Base-by-base conservation (phyloP, 2,797 vertebrate species). In the Podargus strigoides region DNA sequence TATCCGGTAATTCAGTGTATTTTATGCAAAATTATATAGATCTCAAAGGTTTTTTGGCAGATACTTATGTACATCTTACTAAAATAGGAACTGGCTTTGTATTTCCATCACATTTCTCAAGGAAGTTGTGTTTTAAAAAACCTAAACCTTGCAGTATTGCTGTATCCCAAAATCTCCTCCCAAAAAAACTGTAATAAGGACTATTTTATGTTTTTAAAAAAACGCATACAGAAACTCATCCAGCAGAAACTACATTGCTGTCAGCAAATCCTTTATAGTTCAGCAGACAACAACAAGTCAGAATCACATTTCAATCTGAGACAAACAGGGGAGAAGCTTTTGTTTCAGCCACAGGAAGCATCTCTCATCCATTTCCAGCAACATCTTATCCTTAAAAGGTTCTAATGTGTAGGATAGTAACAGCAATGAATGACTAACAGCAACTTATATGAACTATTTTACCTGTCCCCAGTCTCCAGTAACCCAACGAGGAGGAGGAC, bases 401-500 rank as follows among this genome's bases (percentile, higher is more conserved):
- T 37, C 30, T 56, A 30, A 63, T 30, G 34, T 34, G 20, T 39
- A 79, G 68, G 12, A 73, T n/a, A 79, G 7, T 30, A 81, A 49
- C 7, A 94, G 44, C 30, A 86, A 18, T n/a, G 41, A 60, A 53
- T 27, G n/a, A n/a, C n/a, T n/a, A n/a, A n/a, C n/a, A n/a, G n/a
- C n/a, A n/a, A 60, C 9, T 42, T n/a, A 6, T 22, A 72, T 8
- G 30, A 44, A 37, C 10, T 20, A 12, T 85, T 90, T 94, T 98
- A 99, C 99, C 99, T 99, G 99, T 95, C 99, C 99, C 99, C 99
- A 99, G 97, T 99, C 99, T 86, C 99, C 99, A 42, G 98, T 98
- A 95, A 99, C 98, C 99, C 99, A 99, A 90, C 99, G 98, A 63
- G 99, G 99, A 89, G 99, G 99, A 36, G 99, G 99, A 95, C 99